Evolutionary conservation across 2,797 vertebrate species (phyloP).

Genomic region (Schizopygopsis pylzovi): DNA sequence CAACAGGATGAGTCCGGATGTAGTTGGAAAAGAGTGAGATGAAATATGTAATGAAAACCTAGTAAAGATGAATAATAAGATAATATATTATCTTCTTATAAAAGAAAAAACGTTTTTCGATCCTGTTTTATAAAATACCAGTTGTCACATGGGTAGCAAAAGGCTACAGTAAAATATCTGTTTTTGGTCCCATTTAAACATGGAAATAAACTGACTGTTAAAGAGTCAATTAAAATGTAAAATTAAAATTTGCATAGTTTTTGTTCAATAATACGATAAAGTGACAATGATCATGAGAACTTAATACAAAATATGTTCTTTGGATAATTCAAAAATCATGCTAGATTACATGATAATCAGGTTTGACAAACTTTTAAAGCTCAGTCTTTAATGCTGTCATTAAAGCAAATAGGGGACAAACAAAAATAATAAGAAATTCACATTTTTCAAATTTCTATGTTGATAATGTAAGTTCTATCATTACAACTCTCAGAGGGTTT

Average conservation of each 20-base stretch:
- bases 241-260: not conserved
- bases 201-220: not conserved
- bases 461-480: not conserved
- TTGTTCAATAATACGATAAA: not conserved
- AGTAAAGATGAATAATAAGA: not conserved
- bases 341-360: not conserved
- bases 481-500: not conserved
- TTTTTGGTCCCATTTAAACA: not conserved
- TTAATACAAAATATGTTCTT: not conserved
- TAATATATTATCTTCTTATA: not conserved
- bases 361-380: not conserved
- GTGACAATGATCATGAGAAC: not conserved
- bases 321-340: not conserved
- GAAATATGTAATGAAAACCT: not conserved
- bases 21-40: not conserved
- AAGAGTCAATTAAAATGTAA: not conserved
- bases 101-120: not conserved
- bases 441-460: not conserved
- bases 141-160: not conserved
- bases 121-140: not conserved
- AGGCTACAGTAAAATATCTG: not conserved
- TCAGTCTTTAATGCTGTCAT: not conserved
- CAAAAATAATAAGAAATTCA: not conserved
- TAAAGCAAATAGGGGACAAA: not conserved
- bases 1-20: constrained; percentile 8